These are phyloP conservation scores for Chirona hameri DNA, from an alignment of 2,888 invertebrate species.

Conservation along the genomic window DNA sequence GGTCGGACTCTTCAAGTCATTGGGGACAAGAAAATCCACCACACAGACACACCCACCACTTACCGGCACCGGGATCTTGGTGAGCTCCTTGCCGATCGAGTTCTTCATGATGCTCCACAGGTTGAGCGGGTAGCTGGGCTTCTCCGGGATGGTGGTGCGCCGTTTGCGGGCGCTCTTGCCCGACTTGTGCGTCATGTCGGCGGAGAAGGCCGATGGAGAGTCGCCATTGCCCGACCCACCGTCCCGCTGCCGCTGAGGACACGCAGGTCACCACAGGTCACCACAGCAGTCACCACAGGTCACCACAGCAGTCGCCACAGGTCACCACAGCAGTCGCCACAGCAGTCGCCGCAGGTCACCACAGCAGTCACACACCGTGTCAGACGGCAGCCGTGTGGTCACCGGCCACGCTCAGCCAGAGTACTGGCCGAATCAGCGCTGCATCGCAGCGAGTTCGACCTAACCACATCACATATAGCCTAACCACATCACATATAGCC, in stretches of 20 bases:
- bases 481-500: no score
- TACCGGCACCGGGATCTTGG: constrained; percentile 98
- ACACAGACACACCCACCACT: constrained; percentile 37
- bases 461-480: no score
- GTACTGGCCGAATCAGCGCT: no score
- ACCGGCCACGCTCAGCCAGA: no score
- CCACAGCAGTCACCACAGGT: constrained; percentile 31
- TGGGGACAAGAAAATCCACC: no score
- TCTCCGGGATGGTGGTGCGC: constrained; percentile 79
- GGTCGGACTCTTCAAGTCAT: no score
- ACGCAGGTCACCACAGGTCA: constrained; percentile 36
- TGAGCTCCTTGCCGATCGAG: constrained; percentile 98
- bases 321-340: no score
- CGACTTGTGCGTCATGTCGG: constrained; percentile 28
- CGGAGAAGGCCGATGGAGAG: constrained; percentile 22
- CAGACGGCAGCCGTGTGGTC: no score
- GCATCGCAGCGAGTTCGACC: no score
- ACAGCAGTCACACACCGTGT: no score
- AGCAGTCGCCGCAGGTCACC: no score
- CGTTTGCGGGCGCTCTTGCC: constrained; percentile 54
- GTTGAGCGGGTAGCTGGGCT: constrained; percentile 90
- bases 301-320: no score
- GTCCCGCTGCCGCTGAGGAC: constrained; percentile 34
- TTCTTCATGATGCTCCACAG: constrained; percentile 99
- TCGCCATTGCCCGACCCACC: constrained; percentile 29